A percentile compares a stretch with the other conserved stretches of the same genome.
Conservation (phyloP, 1,140 invertebrate species). For the Teleogryllus occipitalis region DNA sequence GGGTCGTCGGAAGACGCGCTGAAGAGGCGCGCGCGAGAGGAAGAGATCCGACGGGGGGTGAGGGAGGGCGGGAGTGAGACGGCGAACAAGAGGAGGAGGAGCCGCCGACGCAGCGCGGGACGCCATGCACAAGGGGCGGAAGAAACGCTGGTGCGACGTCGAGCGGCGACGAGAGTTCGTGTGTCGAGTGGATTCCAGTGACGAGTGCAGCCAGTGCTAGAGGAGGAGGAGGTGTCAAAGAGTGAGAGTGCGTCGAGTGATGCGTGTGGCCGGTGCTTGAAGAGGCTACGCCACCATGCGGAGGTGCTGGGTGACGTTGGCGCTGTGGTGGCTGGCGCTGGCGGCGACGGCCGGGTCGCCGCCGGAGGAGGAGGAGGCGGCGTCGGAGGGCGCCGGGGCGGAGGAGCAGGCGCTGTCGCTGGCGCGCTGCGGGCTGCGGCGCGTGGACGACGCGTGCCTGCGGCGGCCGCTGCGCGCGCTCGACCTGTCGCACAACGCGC, state of each 20-base stretch:
- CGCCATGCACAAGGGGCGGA: not conserved
- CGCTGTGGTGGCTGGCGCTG: not conserved
- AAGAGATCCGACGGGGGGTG: too few relatives aligned
- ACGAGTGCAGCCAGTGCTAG: too few relatives aligned
- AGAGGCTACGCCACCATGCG: not conserved
- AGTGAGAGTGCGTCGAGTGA: not conserved
- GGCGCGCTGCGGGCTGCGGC: not conserved
- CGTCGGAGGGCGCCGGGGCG: too few relatives aligned
- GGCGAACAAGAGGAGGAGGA: too few relatives aligned
- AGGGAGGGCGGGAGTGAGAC: too few relatives aligned
- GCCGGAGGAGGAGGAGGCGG: not conserved
- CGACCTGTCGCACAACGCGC: not conserved
- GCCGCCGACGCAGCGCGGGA: too few relatives aligned
- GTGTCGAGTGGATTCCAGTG: not conserved
- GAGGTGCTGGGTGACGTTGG: not conserved
- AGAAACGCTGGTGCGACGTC: not conserved
- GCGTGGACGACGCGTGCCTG: not conserved
- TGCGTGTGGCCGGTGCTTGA: not conserved
- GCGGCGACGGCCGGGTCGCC: too few relatives aligned
- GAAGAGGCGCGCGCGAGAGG: not conserved
- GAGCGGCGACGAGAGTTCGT: not conserved
- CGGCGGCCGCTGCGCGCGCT: not conserved
- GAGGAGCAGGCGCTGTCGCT: not conserved
- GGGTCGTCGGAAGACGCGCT: not conserved
- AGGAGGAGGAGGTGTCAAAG: not conserved